Percentiles rank a stretch among this genome's conserved stretches.
Evolutionary conservation across 1,140 invertebrate genomes (phyloP).

Genomic region (Neoseiulus cucumeris): DNA sequence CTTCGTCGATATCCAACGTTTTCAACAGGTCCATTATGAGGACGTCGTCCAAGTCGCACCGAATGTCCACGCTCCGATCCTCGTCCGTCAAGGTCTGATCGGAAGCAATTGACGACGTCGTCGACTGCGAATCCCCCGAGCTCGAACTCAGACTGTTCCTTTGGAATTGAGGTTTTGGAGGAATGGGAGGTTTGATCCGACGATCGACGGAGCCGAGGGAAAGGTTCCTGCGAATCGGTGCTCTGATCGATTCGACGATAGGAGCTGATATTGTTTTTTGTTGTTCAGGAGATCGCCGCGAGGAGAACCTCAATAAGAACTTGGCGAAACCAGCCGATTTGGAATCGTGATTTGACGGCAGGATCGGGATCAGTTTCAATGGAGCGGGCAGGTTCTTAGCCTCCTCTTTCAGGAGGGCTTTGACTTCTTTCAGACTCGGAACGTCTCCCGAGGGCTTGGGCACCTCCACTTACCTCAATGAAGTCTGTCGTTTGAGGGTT

Average conservation of each 20-base stretch:
- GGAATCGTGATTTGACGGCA: neutral
- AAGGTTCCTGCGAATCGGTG: neutral
- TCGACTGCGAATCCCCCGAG: neutral
- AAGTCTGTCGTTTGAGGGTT: neutral
- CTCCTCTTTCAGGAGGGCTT: neutral
- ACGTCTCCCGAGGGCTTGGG: neutral
- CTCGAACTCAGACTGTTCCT: neutral
- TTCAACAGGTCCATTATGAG: slow-evolving; percentile 8
- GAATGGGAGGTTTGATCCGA: neutral
- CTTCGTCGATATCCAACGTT: neutral
- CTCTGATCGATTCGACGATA: neutral
- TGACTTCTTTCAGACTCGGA: neutral
- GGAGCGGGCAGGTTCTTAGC: neutral
- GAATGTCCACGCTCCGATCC: neutral
- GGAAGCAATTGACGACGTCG: neutral
- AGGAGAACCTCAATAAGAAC: too few relatives aligned
- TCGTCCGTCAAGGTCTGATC: neutral
- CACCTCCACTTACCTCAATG: neutral
- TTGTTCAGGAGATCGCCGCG: neutral
- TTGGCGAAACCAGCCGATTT: neutral
- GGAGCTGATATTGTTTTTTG: slow-evolving; percentile 1
- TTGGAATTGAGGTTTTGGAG: neutral
- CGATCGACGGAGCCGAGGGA: neutral
- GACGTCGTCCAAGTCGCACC: neutral
- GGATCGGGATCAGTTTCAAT: neutral